Base-by-base conservation (phyloP, 2,888 invertebrate species). In the Drosophila merina region DNA sequence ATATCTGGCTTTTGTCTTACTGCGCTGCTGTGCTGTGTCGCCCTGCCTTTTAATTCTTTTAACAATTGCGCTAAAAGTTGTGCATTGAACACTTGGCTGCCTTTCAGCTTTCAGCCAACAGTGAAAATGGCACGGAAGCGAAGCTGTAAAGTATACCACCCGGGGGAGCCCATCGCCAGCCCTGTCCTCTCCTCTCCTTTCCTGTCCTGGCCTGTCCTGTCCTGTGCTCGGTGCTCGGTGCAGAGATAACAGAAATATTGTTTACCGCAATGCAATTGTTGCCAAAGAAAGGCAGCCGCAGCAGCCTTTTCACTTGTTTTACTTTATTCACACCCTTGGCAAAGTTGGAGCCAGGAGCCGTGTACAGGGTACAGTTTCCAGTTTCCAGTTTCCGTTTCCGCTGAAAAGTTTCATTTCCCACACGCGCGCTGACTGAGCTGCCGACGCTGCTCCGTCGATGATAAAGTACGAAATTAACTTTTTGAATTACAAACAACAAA, bases 261-360 rank as follows among this genome's bases (percentile, higher is more conserved):
- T 84, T 82, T 78, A 78, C 84, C 78, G 84, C 82, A 84, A 86
- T 79, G 87, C 85, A 84, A 86, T 86, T 84, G 78, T 84, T 84
- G 86, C 66, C 75, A 86, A 83, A 86, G 80, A 80, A 86, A 78
- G 68, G 26, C 42, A 44, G 44, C 44, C 10, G 31, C 26, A 20
- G 14, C 14, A 30, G 51, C 51, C 57, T 76, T 80, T 82, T 72
- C 87, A 86, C 79, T 86, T 86, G 82, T 79, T 84, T 86, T 74
- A 85, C 77, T 85, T 79, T 79, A 82, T 83, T 83, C 87, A 79
- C 87, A 79, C 85, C 82, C 72, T 57, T 48, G 54, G 58, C 49
- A 57, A 71, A 74, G 64, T 69, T 76, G 77, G n/a, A n/a, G 60
- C 66, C 51, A 68, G 45, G 14, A 6, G 38, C 76, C 74, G 74